Evolutionary conservation across 2,888 invertebrate species (phyloP).

Genomic region (Toxonevra muliebris): DNA sequence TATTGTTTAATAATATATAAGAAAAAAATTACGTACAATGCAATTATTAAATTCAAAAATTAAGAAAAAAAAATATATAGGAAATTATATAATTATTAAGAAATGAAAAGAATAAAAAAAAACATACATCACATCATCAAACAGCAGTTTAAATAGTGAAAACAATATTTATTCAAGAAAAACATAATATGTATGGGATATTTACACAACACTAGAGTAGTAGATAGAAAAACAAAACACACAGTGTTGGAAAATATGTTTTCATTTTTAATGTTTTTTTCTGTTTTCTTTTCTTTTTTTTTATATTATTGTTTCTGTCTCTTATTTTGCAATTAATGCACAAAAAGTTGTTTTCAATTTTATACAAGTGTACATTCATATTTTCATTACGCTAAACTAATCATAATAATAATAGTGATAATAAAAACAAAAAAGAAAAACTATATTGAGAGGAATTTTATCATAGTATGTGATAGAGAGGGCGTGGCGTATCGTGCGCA

Average conservation of each 20-base stretch:
- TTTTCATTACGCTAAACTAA: not conserved
- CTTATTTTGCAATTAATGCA: constrained; percentile 57
- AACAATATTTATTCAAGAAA: too few species aligned
- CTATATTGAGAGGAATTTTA: constrained; percentile 1
- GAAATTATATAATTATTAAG: too few species aligned
- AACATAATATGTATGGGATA: too few species aligned
- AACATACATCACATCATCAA: too few species aligned
- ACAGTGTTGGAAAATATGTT: constrained; percentile 25
- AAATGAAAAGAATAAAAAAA: too few species aligned
- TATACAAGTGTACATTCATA: constrained; percentile 56
- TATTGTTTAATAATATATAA: not conserved
- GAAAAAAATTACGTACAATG: not conserved
- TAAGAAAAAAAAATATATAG: too few species aligned
- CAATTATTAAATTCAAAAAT: too few species aligned
- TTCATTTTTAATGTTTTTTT: constrained; percentile 25
- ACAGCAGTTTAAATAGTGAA: too few species aligned
- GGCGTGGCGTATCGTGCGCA: too few species aligned
- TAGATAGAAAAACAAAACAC: too few species aligned
- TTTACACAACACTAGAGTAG: too few species aligned
- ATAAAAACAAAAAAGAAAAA: constrained; percentile 2
- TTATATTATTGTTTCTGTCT: constrained; percentile 7
- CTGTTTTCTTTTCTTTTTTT: constrained; percentile 27
- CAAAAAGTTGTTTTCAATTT: constrained; percentile 65
- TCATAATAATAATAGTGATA: not conserved
- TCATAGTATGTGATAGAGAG: too few species aligned